phyloP scores from a whole-genome alignment of 1,140 invertebrate genomes.

The Hydropsyche tenuis region DNA sequence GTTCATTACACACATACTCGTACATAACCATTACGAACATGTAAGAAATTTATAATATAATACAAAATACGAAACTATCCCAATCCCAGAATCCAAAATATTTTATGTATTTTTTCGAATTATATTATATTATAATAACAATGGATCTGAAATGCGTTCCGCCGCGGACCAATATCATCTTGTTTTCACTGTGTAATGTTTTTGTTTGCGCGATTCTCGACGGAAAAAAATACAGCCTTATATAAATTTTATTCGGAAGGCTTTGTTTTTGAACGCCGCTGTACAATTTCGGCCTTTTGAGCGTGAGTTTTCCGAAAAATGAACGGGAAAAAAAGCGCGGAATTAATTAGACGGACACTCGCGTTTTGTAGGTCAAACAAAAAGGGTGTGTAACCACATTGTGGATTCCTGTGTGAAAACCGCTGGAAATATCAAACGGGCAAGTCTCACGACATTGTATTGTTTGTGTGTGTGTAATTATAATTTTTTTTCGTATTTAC shows the following conservation, averaged over 20 bases:
- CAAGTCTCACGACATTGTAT: slow-evolving; percentile 19
- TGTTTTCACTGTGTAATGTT: slow-evolving; percentile 13
- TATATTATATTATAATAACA: background rate
- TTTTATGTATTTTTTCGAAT: background rate
- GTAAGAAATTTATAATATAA: too few relatives aligned
- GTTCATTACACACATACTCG: too few relatives aligned
- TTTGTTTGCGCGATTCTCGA: slow-evolving; percentile 11
- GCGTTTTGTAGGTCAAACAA: slow-evolving; percentile 31
- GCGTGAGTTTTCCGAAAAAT: background rate
- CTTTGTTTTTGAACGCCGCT: background rate
- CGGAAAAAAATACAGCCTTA: too few relatives aligned
- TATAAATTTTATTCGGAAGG: background rate
- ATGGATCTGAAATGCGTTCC: background rate
- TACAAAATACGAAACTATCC: too few relatives aligned
- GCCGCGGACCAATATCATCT: background rate
- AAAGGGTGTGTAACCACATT: slow-evolving; percentile 27
- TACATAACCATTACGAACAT: too few relatives aligned
- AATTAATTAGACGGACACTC: slow-evolving; percentile 36
- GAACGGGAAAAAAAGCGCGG: background rate
- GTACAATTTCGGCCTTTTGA: background rate
- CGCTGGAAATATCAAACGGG: slow-evolving; percentile 14
- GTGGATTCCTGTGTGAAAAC: slow-evolving; percentile 25
- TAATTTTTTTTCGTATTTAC: too few relatives aligned
- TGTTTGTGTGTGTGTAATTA: too few relatives aligned
- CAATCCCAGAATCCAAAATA: too few relatives aligned